Conservation (phyloP, 2,888 invertebrate genomes). For the Adelphocoris suturalis region DNA sequence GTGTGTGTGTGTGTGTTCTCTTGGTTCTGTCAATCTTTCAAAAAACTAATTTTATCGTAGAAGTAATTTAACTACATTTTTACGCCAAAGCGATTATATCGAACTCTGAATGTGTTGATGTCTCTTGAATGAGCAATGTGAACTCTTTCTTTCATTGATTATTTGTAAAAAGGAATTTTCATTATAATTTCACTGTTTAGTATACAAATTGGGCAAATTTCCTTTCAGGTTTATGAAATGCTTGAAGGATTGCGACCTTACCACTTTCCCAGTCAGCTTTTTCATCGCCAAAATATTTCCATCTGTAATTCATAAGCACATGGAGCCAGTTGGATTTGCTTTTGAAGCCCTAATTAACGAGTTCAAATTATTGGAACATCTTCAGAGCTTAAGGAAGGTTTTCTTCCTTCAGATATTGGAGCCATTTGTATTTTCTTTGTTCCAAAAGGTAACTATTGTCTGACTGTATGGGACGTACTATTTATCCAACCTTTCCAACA, state of each 20-base stretch:
- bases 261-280: slow-evolving; percentile 38
- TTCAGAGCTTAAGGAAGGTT: slow-evolving; percentile 48
- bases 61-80: no score
- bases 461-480: no score
- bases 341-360: slow-evolving; percentile 67
- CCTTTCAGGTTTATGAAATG: slow-evolving; percentile 69
- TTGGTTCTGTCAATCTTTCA: no score
- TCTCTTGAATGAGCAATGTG: no score
- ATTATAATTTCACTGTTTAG: not conserved
- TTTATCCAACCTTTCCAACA: no score
- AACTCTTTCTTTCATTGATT: no score
- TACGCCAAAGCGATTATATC: no score
- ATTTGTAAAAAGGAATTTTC: no score
- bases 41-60: no score
- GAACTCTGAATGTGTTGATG: no score
- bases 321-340: slow-evolving; percentile 73
- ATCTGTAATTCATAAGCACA: slow-evolving; percentile 64
- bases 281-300: slow-evolving; percentile 57
- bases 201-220: not conserved
- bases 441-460: slow-evolving; percentile 41
- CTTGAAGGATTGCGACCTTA: slow-evolving; percentile 54
- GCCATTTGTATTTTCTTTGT: slow-evolving; percentile 51
- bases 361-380: slow-evolving; percentile 70
- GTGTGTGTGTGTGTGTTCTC: no score
- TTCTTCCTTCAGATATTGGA: slow-evolving; percentile 62